A percentile compares a stretch with the other conserved stretches of the same genome.
Conservation (phyloP, 1,140 invertebrate species). For the Cydia pomonella region DNA sequence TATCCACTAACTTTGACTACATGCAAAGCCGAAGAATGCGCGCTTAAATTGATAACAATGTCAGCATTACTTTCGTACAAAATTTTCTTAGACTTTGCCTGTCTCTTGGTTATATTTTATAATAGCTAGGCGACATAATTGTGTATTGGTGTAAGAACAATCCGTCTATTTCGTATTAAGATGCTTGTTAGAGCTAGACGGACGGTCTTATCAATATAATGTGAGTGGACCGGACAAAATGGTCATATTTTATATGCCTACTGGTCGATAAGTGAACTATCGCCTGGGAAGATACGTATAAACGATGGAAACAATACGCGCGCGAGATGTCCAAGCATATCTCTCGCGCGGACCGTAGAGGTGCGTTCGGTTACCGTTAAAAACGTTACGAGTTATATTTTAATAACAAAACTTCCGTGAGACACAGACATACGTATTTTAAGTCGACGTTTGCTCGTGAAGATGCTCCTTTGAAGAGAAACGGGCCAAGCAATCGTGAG, state of each 20-base stretch:
- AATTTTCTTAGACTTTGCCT: not conserved
- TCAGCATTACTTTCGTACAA: not conserved
- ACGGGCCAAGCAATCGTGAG: too few relatives aligned
- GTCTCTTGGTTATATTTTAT: not conserved
- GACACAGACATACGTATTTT: too few relatives aligned
- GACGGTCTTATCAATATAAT: not conserved
- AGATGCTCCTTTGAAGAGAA: too few relatives aligned
- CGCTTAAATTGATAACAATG: not conserved
- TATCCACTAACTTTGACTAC: not conserved
- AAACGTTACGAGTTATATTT: not conserved
- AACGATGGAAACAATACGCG: not conserved
- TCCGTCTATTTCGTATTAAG: not conserved
- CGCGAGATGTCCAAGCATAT: not conserved
- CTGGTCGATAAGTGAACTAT: not conserved
- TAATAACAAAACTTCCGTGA: too few relatives aligned
- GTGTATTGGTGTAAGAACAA: not conserved
- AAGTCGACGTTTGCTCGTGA: too few relatives aligned
- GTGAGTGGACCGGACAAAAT: not conserved
- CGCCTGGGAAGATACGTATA: not conserved
- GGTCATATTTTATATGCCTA: conserved; percentile 1
- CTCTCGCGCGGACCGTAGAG: not conserved
- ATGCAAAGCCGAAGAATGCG: not conserved
- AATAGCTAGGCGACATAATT: conserved; percentile 5
- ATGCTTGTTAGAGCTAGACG: not conserved
- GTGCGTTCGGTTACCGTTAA: conserved; percentile 4